These are phyloP conservation scores for Danio kyathit DNA, from an alignment of 2,797 vertebrate genomes.

Conservation along the genomic window DNA sequence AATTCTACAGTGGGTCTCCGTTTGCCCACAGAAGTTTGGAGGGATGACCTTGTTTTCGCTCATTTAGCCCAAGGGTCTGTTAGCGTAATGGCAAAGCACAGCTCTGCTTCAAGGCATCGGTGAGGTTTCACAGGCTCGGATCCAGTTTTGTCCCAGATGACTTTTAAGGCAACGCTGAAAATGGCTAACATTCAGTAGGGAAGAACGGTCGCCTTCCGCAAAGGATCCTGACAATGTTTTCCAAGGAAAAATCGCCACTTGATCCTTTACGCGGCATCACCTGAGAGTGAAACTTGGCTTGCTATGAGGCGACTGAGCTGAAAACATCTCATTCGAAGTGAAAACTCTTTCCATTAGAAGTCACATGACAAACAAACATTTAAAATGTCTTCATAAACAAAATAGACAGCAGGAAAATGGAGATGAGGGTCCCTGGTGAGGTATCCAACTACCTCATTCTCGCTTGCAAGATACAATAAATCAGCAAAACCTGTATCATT, in stretches of 20 bases:
- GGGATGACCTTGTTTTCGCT: conserved; percentile 4
- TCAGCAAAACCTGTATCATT: conserved; percentile 29
- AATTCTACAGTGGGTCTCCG: conserved; percentile 32
- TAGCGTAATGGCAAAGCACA: conserved; percentile 63
- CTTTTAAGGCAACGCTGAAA: conserved; percentile 60
- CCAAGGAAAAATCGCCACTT: conserved; percentile 72
- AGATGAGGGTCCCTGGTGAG: conserved; percentile 42
- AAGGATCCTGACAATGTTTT: conserved; percentile 64
- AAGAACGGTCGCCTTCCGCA: conserved; percentile 69
- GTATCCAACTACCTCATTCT: conserved; percentile 32
- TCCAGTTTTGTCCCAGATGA: conserved; percentile 80
- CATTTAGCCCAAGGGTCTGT: conserved; percentile 36
- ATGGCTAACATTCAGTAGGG: conserved; percentile 76
- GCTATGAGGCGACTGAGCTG: conserved; percentile 37
- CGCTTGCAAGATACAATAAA: conserved; percentile 11
- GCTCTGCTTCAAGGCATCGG: conserved; percentile 65
- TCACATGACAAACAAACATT: conserved; percentile 21
- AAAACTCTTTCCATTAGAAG: conserved; percentile 24
- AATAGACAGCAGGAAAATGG: conserved; percentile 42
- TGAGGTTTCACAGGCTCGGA: conserved; percentile 73
- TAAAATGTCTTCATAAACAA: conserved; percentile 18
- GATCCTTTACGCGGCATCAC: conserved; percentile 68
- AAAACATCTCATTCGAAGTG: conserved; percentile 25
- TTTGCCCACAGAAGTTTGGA: conserved; percentile 65
- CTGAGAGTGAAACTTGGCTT: conserved; percentile 74